These are phyloP conservation scores for Lasioglossum malachurum DNA, from an alignment of 2,888 invertebrate species.

Conservation along the genomic window DNA sequence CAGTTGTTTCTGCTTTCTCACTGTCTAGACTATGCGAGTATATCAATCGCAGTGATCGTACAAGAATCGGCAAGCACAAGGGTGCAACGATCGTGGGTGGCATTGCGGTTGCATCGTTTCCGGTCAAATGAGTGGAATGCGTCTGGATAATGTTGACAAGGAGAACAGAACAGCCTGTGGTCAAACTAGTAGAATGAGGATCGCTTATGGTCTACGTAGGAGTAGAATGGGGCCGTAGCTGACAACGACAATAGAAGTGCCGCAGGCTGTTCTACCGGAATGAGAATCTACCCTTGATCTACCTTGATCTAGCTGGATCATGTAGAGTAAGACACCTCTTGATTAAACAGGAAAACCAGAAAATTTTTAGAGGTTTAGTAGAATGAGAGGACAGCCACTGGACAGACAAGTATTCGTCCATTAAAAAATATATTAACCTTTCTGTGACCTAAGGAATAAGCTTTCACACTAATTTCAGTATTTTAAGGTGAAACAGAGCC, in stretches of 20 bases:
- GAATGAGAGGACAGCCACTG: background rate
- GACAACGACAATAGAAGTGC: background rate
- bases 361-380: background rate
- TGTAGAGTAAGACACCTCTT: background rate
- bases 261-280: background rate
- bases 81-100: background rate
- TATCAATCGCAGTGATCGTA: background rate
- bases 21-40: background rate
- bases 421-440: background rate
- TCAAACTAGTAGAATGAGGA: slow-evolving; percentile 10
- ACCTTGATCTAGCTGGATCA: background rate
- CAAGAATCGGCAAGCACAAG: background rate
- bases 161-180: background rate
- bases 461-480: too few species aligned
- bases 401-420: background rate
- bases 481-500: too few species aligned
- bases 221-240: background rate
- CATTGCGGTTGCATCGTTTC: background rate
- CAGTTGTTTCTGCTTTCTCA: background rate
- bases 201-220: background rate
- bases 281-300: background rate
- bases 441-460: background rate
- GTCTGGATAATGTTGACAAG: background rate
- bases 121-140: background rate
- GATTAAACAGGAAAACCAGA: background rate